phyloP scores from a whole-genome alignment of 2,888 invertebrate species.

The Cabera pusaria region DNA sequence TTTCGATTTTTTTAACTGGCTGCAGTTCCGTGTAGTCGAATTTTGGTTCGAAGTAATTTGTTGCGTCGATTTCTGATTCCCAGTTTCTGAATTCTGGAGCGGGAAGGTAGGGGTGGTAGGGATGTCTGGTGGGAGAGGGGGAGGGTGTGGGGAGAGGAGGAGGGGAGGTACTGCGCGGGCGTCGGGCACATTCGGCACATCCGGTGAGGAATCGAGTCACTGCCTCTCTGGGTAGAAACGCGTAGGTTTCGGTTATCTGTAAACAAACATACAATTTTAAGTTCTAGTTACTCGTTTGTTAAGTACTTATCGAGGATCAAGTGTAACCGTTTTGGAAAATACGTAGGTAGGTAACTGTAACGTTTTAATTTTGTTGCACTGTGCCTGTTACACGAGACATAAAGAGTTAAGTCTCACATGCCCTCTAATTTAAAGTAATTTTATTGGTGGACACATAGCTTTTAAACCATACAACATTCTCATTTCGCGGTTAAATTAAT shows the following conservation, averaged over 20 bases:
- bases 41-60: slow-evolving; percentile 73
- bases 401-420: too few species aligned
- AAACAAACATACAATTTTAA: too few species aligned
- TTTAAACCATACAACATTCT: too few species aligned
- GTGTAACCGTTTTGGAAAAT: too few species aligned
- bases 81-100: slow-evolving; percentile 77
- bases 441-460: too few species aligned
- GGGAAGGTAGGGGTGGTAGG: slow-evolving; percentile 69
- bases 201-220: slow-evolving; percentile 97
- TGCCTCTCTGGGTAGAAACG: slow-evolving; percentile 97
- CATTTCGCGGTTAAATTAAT: too few species aligned
- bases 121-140: slow-evolving; percentile 72
- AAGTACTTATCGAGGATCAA: too few species aligned
- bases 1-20: slow-evolving; percentile 70
- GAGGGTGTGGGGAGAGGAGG: slow-evolving; percentile 79
- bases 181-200: slow-evolving; percentile 95
- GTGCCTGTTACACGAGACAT: too few species aligned
- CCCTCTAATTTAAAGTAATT: too few species aligned
- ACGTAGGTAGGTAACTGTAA: too few species aligned
- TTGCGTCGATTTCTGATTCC: slow-evolving; percentile 81
- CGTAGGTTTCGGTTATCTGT: slow-evolving; percentile 98
- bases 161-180: slow-evolving; percentile 86
- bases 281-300: background rate
- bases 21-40: slow-evolving; percentile 66
- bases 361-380: too few species aligned